phyloP scores from a whole-genome alignment of 2,797 vertebrate genomes.

The Brachymystax lenok region DNA sequence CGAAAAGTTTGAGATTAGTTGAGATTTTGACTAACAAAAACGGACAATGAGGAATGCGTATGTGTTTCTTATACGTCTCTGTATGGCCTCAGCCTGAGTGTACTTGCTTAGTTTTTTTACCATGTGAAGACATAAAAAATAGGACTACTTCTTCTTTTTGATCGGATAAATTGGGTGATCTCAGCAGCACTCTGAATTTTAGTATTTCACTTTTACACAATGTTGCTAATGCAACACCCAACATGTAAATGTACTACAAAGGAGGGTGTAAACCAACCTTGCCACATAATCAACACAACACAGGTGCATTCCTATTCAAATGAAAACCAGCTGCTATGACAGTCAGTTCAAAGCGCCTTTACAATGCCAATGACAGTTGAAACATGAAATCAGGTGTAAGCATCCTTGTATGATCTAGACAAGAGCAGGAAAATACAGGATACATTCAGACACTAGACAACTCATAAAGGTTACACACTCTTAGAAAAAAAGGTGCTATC shows the following conservation, averaged over 20 bases:
- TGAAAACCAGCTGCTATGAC: not conserved
- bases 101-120: not conserved
- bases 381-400: not conserved
- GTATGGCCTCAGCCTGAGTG: not conserved
- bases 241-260: no score
- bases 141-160: not conserved
- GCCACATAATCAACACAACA: not conserved
- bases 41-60: not conserved
- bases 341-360: slow-evolving; percentile 1
- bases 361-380: slow-evolving; percentile 1
- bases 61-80: not conserved
- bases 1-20: not conserved
- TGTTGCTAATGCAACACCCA: no score
- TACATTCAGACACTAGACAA: not conserved
- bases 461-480: not conserved
- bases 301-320: slow-evolving; percentile 5
- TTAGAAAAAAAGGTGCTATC: not conserved
- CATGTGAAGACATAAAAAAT: not conserved
- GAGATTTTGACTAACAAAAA: not conserved
- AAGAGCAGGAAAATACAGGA: not conserved
- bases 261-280: not conserved
- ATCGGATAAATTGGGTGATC: not conserved
- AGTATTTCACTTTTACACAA: no score
- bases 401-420: not conserved
- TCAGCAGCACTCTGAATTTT: no score